A percentile compares a stretch with the other conserved stretches of the same genome.
phyloP scores from a whole-genome alignment of 2,888 invertebrate species.

The Sipha maydis region DNA sequence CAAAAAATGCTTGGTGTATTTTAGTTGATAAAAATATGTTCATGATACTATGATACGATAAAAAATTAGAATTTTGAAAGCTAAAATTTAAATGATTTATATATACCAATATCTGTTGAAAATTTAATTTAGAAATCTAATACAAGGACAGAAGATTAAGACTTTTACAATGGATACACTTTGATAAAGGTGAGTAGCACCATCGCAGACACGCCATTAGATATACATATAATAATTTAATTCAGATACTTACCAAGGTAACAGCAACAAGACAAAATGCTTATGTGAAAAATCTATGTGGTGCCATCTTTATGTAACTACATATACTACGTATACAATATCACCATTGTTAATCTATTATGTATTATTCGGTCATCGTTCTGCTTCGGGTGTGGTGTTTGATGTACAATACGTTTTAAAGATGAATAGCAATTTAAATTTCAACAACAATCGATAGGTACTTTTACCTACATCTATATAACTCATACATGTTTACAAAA shows the following conservation, averaged over 20 bases:
- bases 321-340: background rate
- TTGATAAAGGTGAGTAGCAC: background rate
- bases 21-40: background rate
- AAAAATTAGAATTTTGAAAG: background rate
- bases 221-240: constrained; percentile 27
- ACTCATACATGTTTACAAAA: background rate
- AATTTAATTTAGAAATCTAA: background rate
- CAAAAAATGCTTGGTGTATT: background rate
- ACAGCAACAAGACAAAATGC: constrained; percentile 22
- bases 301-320: background rate
- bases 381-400: background rate
- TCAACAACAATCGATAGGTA: constrained; percentile 6
- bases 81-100: background rate
- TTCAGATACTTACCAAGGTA: background rate
- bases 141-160: constrained; percentile 1
- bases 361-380: constrained; percentile 35
- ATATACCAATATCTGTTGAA: too few relatives aligned
- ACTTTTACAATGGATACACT: background rate
- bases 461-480: background rate
- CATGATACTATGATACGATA: background rate
- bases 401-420: constrained; percentile 9
- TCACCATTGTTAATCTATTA: background rate
- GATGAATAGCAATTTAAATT: constrained; percentile 53
- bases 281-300: too few relatives aligned
- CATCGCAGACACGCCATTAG: background rate